Percentiles rank a stretch among this genome's conserved stretches.
phyloP scores from a whole-genome alignment of 2,113 vertebrate genomes.

The Callaeas wilsoni region DNA sequence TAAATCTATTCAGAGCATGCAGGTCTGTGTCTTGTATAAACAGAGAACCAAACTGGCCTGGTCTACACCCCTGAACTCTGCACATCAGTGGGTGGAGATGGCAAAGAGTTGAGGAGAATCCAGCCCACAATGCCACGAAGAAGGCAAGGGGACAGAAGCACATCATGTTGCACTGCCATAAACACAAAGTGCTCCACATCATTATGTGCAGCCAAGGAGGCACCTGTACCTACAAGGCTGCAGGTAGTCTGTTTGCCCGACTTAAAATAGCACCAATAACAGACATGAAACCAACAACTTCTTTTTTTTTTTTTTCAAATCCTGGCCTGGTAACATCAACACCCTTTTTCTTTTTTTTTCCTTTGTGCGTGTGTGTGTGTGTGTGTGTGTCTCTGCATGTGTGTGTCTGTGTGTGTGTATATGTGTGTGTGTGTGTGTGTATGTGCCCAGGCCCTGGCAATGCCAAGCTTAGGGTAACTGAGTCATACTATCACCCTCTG shows the following conservation, averaged over 20 bases:
- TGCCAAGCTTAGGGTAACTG: background rate
- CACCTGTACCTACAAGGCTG: background rate
- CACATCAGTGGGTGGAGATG: fast-evolving
- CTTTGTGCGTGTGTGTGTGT: background rate
- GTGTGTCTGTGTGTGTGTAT: too few relatives aligned
- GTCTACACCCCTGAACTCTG: background rate
- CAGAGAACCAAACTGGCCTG: background rate
- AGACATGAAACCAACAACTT: background rate
- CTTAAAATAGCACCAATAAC: background rate
- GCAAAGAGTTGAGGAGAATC: background rate
- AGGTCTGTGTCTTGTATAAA: background rate
- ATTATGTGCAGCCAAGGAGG: background rate
- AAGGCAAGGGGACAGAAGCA: background rate
- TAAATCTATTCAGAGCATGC: background rate
- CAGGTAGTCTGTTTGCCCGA: background rate
- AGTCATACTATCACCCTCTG: background rate
- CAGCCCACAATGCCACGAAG: fast-evolving
- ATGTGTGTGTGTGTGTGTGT: too few relatives aligned
- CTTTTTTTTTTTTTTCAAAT: background rate
- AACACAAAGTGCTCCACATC: background rate
- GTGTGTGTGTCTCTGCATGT: too few relatives aligned
- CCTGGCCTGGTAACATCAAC: background rate
- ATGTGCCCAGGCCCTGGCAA: background rate
- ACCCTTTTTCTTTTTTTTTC: fast-evolving
- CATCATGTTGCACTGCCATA: background rate